Percentiles rank a stretch among this genome's conserved stretches.
Conservation (phyloP, 2,113 vertebrate genomes). For the Guaruba guarouba region DNA sequence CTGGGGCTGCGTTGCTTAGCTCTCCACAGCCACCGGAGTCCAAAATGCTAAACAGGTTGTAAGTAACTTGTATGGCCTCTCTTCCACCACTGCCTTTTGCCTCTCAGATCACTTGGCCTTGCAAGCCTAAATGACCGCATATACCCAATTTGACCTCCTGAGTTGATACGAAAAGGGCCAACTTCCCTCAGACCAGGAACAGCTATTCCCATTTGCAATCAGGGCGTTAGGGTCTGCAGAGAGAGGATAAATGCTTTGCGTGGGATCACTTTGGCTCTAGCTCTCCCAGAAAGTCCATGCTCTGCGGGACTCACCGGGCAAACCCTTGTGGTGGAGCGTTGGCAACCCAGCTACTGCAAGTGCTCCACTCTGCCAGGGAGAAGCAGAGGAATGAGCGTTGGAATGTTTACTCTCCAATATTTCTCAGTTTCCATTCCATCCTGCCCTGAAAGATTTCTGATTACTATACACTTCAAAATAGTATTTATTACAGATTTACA, state of each 20-base stretch:
- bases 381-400: constrained; percentile 64
- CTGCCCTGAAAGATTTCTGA: constrained; percentile 71
- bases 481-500: constrained; percentile 71
- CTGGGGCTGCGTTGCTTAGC: neutral
- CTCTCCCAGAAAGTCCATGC: neutral
- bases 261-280: neutral
- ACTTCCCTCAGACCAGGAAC: neutral
- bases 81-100: neutral
- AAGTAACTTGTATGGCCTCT: neutral
- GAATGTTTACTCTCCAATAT: constrained; percentile 63
- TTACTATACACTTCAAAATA: constrained; percentile 72
- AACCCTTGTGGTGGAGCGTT: neutral
- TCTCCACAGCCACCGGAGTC: neutral
- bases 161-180: neutral
- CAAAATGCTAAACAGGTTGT: neutral
- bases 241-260: neutral
- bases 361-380: neutral
- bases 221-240: neutral
- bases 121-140: neutral
- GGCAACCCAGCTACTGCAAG: neutral
- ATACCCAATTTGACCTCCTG: neutral
- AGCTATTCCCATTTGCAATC: neutral
- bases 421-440: constrained; percentile 65
- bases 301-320: neutral
- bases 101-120: neutral